These are phyloP conservation scores for Muscicapa adusta DNA, from an alignment of 2,113 vertebrate genomes.

Conservation along the genomic window DNA sequence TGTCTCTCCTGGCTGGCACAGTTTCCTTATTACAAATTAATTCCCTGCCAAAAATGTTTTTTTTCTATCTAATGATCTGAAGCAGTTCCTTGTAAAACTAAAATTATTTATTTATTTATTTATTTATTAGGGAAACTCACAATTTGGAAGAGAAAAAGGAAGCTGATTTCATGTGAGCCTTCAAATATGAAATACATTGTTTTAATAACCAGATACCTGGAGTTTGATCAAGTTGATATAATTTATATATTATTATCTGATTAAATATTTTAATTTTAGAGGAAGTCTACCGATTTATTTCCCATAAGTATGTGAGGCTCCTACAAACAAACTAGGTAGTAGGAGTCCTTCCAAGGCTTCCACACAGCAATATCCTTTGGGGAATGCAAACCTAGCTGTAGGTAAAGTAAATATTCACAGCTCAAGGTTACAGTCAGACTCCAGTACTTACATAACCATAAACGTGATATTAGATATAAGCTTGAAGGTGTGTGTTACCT, in stretches of 20 bases:
- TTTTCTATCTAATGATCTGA: neutral
- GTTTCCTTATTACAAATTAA: slow-evolving; percentile 16
- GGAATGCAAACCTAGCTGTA: neutral
- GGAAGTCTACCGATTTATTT: neutral
- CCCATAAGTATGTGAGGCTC: neutral
- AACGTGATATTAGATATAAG: neutral
- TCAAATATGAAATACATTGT: neutral
- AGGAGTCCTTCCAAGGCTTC: neutral
- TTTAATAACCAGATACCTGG: neutral
- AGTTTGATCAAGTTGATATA: neutral
- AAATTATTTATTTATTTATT: neutral
- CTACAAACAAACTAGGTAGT: neutral
- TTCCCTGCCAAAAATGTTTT: slow-evolving; percentile 15
- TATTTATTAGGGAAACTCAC: neutral
- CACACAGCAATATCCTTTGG: neutral
- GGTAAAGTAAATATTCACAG: neutral
- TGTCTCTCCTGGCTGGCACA: neutral
- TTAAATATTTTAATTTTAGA: neutral
- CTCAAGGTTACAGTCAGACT: neutral
- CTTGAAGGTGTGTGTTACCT: neutral
- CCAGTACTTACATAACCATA: neutral
- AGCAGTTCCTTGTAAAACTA: neutral
- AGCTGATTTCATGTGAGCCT: neutral
- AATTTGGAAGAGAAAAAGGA: neutral
- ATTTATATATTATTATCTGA: neutral